phyloP scores from a whole-genome alignment of 2,113 vertebrate genomes.

The Nothocercus julius region DNA sequence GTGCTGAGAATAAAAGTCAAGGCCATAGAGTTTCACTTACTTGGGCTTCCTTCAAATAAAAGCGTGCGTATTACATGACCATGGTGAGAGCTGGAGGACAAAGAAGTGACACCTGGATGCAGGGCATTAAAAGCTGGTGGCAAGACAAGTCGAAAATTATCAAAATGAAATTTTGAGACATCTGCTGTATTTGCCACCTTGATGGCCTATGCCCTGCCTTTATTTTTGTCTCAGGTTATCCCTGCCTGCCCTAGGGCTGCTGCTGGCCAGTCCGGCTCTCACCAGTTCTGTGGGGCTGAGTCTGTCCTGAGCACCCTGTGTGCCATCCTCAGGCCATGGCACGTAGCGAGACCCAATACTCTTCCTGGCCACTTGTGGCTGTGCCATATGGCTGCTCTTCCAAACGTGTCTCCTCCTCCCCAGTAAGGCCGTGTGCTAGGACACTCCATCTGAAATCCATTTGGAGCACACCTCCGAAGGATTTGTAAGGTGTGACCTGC shows the following conservation, averaged over 20 bases:
- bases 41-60: slow-evolving; percentile 31
- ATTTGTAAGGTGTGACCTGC: neutral
- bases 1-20: slow-evolving; percentile 33
- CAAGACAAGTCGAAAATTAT: neutral
- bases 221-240: neutral
- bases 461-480: neutral
- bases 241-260: neutral
- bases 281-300: neutral
- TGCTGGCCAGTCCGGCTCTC: neutral
- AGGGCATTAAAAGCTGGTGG: neutral
- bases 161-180: neutral
- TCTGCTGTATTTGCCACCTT: neutral
- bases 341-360: rapidly evolving
- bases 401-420: neutral
- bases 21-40: neutral
- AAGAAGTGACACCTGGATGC: neutral
- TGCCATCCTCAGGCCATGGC: neutral
- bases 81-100: neutral
- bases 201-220: neutral
- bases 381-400: neutral
- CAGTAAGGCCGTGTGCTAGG: neutral
- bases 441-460: neutral
- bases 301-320: rapidly evolving
- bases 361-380: rapidly evolving
- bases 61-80: neutral